A percentile compares a stretch with the other conserved stretches of the same genome.
Conservation (phyloP, 2,888 invertebrate genomes). For the Peribatodes rhomboidaria region DNA sequence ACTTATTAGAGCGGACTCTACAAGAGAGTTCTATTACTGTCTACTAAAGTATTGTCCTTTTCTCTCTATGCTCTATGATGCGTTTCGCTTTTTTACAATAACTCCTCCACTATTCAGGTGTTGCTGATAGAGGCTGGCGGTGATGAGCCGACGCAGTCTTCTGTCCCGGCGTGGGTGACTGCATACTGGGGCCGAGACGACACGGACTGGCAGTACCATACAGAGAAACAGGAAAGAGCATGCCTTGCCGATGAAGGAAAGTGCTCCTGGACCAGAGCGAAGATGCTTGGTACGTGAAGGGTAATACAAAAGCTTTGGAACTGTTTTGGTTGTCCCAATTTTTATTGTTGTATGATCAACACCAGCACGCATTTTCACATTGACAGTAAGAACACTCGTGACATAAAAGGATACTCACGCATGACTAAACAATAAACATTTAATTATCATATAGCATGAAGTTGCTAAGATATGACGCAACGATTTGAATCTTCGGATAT, state of each 20-base stretch:
- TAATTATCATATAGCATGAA: too few species aligned
- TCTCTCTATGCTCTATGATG: background rate
- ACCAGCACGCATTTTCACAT: too few species aligned
- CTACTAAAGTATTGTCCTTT: too few species aligned
- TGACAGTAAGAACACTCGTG: too few species aligned
- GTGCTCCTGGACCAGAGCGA: constrained; percentile 90
- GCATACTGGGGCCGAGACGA: constrained; percentile 87
- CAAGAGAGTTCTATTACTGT: too few species aligned
- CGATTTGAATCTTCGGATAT: too few species aligned
- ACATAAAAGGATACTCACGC: too few species aligned
- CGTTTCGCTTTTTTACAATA: background rate
- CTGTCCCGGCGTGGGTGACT: constrained; percentile 89
- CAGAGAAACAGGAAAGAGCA: constrained; percentile 88
- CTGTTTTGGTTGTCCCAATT: too few species aligned
- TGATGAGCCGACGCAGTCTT: constrained; percentile 88
- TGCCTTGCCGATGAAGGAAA: constrained; percentile 85
- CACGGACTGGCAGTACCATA: constrained; percentile 90
- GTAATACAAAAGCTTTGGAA: background rate
- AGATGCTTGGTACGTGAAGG: constrained; percentile 88
- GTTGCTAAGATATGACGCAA: too few species aligned
- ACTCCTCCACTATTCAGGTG: constrained; percentile 85
- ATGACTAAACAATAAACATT: too few species aligned
- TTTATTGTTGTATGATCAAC: too few species aligned
- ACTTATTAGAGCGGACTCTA: too few species aligned
- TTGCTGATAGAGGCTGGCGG: constrained; percentile 90